Evolutionary conservation across 2,113 vertebrate species (phyloP), one percentile per base, ranked within the genome.

Genomic region (Centropristis striata): DNA sequence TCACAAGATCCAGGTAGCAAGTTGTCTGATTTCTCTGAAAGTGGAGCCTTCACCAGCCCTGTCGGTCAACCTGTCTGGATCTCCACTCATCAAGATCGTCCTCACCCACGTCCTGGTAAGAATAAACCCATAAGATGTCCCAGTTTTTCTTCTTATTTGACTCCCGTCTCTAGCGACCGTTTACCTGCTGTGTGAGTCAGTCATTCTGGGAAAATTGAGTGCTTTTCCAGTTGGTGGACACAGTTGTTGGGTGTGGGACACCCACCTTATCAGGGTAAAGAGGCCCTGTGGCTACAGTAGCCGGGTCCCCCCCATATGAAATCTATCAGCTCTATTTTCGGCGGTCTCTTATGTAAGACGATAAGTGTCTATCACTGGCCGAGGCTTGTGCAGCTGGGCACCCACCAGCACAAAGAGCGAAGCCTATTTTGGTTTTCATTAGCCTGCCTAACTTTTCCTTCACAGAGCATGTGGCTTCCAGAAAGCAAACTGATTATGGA

Each of bases 31-130:
- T 60, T 98, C 98, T 15, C 75, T 99, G 73, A 96, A 97, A 81
- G 96, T 99, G 87, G 95, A 97, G 2, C 98, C 98, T 0, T 92
- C 87, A 0, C 98, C 97, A 0, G 81, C 83, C 8, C 68, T 99
- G 50, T 96, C 96, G 23, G 47, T 84, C 75, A 97, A 97, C 72
- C 95, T 99, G 16, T 98, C 96, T 0, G 96, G 95, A 14, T 91
- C 93, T 0, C 98, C 98, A 0, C 95, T 99, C 27, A 94, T 98
- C 82, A 96, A 95, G 23, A 95, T 98, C 27, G 96, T 95, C 50
- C 96, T 98, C 51, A 90, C 86, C 1, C 98, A 99, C 80, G 88
- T 77, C 2, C 55, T 98, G 97, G 98, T 99, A 92, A 96, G 97
- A 91, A 20, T 23, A 1, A 8, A 13, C 46, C 13, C 4, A 18